Base-by-base conservation (phyloP, 2,797 vertebrate genomes). In the Knipowitschia caucasica region DNA sequence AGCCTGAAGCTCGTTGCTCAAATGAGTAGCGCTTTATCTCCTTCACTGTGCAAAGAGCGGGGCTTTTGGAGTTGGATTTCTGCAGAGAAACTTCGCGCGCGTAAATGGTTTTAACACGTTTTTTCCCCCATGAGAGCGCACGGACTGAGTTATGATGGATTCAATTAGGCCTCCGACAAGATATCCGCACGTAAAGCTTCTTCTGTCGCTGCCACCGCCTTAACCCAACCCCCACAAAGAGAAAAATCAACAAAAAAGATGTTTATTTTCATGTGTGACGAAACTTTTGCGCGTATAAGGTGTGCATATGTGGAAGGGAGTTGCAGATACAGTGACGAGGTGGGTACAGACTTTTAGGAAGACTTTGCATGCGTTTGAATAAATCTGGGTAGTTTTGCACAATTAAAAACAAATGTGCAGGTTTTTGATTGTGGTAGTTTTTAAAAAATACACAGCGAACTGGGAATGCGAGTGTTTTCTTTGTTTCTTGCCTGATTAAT, bases 1-100 rank as follows among this genome's bases (percentile, higher is more conserved):
- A 90, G 86, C 89, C 88, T 86, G 88, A 88, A 89, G 87, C 84
- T 85, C 34, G 71, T 27, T 70, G 74, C 85, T 87, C 89, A 88
- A 47, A 47, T 44, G 24, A 47, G 45, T 10, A 5, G 7, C 6
- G 45, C 26, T 20, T 47, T 21, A 47, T 47, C 17, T 21, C 4
- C 5, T 2, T 12, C 9, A 12, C 8, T 1, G 4, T 18, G 7
- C 27, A 5, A 21, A 1, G 45, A 6, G 17, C 8, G 45, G 26
- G 10, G n/a, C n/a, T n/a, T 14, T 31, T 31, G 5, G 5, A 20
- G 17, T 7, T 4, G 27, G 30, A 9, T 20, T 30, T 20, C 21
- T 7, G 10, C 27, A 4, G 17, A 14, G 10, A 4, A 31, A 14
- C 26, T 8, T 5, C 26, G 44, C 26, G 44, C 26, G 26, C 44